Evolutionary conservation across 2,888 invertebrate species (phyloP), one percentile per base, ranked within the genome.

Genomic region (Orchesellides sinensis): DNA sequence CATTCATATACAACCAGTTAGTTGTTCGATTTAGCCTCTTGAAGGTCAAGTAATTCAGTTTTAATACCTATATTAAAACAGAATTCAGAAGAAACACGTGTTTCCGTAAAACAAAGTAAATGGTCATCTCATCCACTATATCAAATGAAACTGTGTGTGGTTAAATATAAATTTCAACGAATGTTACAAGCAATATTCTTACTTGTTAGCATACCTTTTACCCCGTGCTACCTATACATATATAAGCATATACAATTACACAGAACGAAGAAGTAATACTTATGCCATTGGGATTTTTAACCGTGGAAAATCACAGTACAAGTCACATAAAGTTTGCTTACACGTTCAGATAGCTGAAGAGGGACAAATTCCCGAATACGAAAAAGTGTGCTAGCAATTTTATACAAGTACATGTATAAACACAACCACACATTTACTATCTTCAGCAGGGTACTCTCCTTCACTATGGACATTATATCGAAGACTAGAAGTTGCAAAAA

Each of bases 281-380:
- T 72, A 52, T 40, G 54, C 74, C 52, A 40, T 14, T 35, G 65
- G 65, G 65, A 75, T 69, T 21, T 66, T 68, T 19, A 66, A 68
- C 78, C 59, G 78, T 78, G 78, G 78, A 61, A 78, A 78, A 78
- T 78, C 78, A 59, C 69, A 29, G 78, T 69, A 14, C 32, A 78
- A 52, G 29, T 66, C 54, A 65, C 25, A 74, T 49, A 74, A 74
- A 74, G 52, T 74, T 63, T 10, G 10, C 54, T n/a, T 27, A 10
- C 40, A 40, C 40, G 40, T 40, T 40, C 40, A 40, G 40, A 40
- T 40, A n/a, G 10, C 40, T 40, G 14, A 40, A 40, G 40, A 40
- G 40, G 40, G 40, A 40, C n/a, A 40, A 14, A 40, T 40, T 40
- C n/a, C 10, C 10, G 40, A n/a, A n/a, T n/a, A n/a, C n/a, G n/a